Conservation (phyloP, 2,113 vertebrate genomes). For the Puntigrus tetrazona region DNA sequence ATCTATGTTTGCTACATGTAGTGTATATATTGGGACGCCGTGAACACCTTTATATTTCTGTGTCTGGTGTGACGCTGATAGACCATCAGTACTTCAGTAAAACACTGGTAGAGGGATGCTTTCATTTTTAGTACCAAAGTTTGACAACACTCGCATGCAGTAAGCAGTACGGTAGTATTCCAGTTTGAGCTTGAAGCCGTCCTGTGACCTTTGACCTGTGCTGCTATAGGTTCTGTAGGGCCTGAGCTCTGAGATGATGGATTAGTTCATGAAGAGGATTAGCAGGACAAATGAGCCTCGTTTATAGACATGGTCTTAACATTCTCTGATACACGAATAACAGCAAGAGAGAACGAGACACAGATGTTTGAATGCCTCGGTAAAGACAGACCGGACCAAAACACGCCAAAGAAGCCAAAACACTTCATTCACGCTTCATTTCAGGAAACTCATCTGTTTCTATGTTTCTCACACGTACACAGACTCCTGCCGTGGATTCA, state of each 20-base stretch:
- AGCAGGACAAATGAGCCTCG: not conserved
- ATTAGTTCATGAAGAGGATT: slow-evolving; percentile 38
- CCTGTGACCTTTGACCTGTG: not conserved
- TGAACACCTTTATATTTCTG: no score
- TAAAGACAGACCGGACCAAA: slow-evolving; percentile 17
- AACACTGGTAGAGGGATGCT: no score
- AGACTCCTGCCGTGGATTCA: not conserved
- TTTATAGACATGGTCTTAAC: slow-evolving; percentile 2
- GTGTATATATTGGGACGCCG: no score
- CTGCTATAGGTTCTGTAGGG: slow-evolving; percentile 9
- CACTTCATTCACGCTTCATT: not conserved
- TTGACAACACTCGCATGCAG: no score
- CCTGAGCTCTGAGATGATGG: slow-evolving; percentile 16
- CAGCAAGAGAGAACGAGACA: not conserved
- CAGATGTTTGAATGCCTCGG: not conserved
- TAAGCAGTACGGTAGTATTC: not conserved
- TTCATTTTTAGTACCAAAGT: no score
- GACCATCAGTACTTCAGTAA: no score
- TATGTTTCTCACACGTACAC: not conserved
- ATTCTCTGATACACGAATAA: slow-evolving; percentile 1
- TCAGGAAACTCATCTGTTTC: slow-evolving; percentile 7
- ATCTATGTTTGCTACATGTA: not conserved
- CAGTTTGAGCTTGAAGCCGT: not conserved
- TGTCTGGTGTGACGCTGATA: no score
- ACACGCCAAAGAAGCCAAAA: not conserved